Base-by-base conservation (phyloP, 2,888 invertebrate species). In the Lepidocyrtoides sp. region DNA sequence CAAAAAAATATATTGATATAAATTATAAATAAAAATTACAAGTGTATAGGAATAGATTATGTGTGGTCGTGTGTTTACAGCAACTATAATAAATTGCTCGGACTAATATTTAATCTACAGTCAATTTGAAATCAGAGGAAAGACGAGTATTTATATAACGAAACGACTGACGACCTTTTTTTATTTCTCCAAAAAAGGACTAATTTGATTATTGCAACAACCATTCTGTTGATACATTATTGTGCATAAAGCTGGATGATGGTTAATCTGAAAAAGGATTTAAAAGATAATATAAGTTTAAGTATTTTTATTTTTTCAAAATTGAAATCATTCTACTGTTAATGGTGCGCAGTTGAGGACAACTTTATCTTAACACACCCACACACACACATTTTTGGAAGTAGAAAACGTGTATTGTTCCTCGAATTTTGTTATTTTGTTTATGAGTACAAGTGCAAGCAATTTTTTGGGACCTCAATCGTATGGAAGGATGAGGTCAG, bases 401-500 rank as follows among this genome's bases (percentile, higher is more conserved):
- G 48, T 48, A 1, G 41, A 2, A 8, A 36, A 69, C n/a, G n/a
- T n/a, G n/a, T n/a, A n/a, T n/a, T n/a, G n/a, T n/a, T n/a, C n/a
- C n/a, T n/a, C n/a, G n/a, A n/a, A n/a, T n/a, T n/a, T 51, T 77
- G 48, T 81, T 57, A 41, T 79, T 92, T 92, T 85, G 87, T 91
- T 77, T 91, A 88, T 89, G 91, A 91, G 66, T 83, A 77, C 32
- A 75, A 89, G 89, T 89, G 89, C 77, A 14, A 84, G 36, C 7
- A 36, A 36, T 7, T 77, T 85, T 90, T 90, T 79, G 54, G 60
- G 72, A 85, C 84, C 89, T 84, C 84, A 66, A 89, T 83, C 66
- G 90, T 63, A 85, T 85, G 85, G 69, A 91, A 93, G 93, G 92
- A 92, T 93, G 93, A 94, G 89, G 93, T 83, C 92, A 93, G 91